Evolutionary conservation across 2,113 vertebrate genomes (phyloP).

Genomic region (Pedetes capensis): DNA sequence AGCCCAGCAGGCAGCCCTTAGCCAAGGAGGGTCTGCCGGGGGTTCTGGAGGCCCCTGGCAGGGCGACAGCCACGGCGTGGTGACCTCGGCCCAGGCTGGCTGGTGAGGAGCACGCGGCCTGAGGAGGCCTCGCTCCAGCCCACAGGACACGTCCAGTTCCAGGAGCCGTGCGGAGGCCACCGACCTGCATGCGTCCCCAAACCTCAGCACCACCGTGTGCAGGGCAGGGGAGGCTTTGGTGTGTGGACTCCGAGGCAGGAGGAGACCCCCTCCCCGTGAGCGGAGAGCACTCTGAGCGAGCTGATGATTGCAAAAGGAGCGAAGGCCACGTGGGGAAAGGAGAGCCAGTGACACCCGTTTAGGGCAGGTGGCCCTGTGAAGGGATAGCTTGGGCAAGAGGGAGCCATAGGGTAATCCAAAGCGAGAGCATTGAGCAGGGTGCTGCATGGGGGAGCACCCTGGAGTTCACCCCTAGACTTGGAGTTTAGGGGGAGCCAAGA

Average conservation of each 20-base stretch:
- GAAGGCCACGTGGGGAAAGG: fast-evolving
- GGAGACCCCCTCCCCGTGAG: not conserved
- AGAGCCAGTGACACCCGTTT: not conserved
- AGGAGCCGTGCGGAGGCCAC: not conserved
- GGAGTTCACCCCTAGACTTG: too few relatives aligned
- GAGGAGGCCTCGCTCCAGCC: not conserved
- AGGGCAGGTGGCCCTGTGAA: not conserved
- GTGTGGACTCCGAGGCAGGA: not conserved
- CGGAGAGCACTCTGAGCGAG: not conserved
- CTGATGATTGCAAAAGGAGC: not conserved
- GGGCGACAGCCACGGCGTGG: not conserved
- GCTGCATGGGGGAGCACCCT: fast-evolving
- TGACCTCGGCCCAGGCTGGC: not conserved
- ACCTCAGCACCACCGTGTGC: not conserved
- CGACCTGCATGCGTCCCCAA: not conserved
- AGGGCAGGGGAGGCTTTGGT: fast-evolving
- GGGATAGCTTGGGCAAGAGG: not conserved
- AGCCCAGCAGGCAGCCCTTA: not conserved
- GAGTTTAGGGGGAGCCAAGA: not conserved
- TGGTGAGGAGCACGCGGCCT: not conserved
- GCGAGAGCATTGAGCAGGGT: not conserved
- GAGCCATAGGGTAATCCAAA: not conserved
- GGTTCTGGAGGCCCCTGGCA: not conserved
- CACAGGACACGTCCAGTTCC: not conserved
- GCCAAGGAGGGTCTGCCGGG: not conserved